These are phyloP conservation scores for Caenorhabditis macrosperma DNA, from an alignment of 2,888 invertebrate species.

Conservation along the genomic window DNA sequence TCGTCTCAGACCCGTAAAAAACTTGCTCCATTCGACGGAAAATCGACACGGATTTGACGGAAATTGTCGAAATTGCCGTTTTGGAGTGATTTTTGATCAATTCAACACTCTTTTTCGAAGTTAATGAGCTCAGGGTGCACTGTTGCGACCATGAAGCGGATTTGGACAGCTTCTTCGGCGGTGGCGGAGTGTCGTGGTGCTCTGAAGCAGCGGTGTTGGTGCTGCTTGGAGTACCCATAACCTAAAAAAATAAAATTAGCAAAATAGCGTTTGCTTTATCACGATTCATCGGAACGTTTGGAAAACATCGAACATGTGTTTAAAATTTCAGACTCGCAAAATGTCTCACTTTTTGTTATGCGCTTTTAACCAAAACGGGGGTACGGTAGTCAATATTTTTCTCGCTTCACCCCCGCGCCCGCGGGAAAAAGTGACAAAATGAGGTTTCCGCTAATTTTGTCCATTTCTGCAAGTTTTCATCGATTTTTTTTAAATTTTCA, in stretches of 20 bases:
- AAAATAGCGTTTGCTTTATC: too few species aligned
- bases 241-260: too few species aligned
- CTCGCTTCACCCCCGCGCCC: too few species aligned
- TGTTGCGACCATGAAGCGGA: neutral
- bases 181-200: neutral
- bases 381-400: too few species aligned
- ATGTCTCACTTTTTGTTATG: too few species aligned
- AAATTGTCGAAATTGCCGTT: neutral
- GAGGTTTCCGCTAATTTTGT: too few species aligned
- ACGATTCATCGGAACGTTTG: constrained; percentile 12
- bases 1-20: constrained; percentile 47
- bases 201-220: neutral
- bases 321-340: too few species aligned
- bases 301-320: too few species aligned
- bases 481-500: too few species aligned
- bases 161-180: neutral
- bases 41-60: neutral
- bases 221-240: neutral
- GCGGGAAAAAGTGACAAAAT: too few species aligned
- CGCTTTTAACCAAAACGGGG: too few species aligned
- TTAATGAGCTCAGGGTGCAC: neutral
- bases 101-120: neutral
- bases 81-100: neutral
- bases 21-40: constrained; percentile 20
- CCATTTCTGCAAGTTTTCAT: too few species aligned